Evolutionary conservation across 1,140 invertebrate genomes (phyloP), one percentile per base, ranked within the genome.

Genomic region (Brachionus rotundiformis): DNA sequence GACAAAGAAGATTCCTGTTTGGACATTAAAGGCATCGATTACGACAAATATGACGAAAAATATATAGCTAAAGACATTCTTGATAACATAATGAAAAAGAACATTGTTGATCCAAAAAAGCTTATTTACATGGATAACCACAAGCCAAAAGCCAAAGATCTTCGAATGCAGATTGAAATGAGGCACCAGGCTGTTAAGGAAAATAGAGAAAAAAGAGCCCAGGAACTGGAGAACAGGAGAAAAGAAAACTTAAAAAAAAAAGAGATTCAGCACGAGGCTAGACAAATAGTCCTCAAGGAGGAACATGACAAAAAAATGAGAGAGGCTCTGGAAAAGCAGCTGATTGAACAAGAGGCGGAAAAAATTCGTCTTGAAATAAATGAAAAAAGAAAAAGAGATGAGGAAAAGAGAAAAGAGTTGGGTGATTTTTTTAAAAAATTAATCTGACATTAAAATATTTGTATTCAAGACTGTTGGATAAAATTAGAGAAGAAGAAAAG

Each of bases 301-400:
- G 85, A 87, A 54, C 83, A 84, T 63, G 83, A 85, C 11, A 86
- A 85, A 83, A 81, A 84, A 23, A 31, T 84, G 13, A 84, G 84
- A 19, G 82, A 41, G 25, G 85, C 84, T 71, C 83, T 83, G 82
- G 87, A 88, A 79, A 87, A 88, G 44, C 82, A 84, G 80, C 83
- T 84, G 33, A 84, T 87, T 10, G 84, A 85, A 39, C 85, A 85
- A 83, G 86, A 87, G 82, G 87, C 87, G 85, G 83, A 84, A 3
- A 84, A 82, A 29, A 85, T 88, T 11, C 83, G 86, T 10, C 86
- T 86, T 83, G 84, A 87, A 77, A 86, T 88, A 85, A 83, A 84
- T 27, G 85, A 85, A 73, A 84, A 86, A 77, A 84, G 83, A 71
- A 83, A 59, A 61, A 83, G 82, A 44, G 82, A 84, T 33, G 83